Conservation (phyloP, 2,888 invertebrate genomes). For the Heliconius aoede region DNA sequence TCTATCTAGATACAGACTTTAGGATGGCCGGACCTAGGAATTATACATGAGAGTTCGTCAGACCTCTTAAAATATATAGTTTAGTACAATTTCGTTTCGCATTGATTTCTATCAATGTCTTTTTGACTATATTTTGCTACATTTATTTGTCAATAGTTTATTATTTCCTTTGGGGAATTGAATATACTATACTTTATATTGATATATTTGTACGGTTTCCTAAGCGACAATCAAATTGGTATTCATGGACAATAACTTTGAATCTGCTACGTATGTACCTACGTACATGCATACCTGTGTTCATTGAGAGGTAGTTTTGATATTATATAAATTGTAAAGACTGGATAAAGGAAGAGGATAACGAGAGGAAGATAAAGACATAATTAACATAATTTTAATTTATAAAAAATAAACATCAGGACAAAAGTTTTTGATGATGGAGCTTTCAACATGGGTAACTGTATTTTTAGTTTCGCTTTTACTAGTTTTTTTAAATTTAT, state of each 20-base stretch:
- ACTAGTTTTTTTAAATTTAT: too few species aligned
- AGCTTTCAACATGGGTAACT: too few species aligned
- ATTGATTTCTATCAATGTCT: neutral
- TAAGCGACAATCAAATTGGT: neutral
- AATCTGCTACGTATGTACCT: neutral
- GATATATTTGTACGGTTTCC: neutral
- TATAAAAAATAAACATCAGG: too few species aligned
- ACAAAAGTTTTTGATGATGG: too few species aligned
- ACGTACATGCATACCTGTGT: too few species aligned
- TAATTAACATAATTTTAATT: too few species aligned
- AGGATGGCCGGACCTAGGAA: slow-evolving; percentile 30
- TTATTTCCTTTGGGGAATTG: neutral
- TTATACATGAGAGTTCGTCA: slow-evolving; percentile 35
- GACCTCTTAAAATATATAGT: slow-evolving; percentile 13
- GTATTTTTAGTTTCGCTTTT: too few species aligned
- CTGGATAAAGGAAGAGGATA: too few species aligned
- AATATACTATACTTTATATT: neutral
- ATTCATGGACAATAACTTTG: slow-evolving; percentile 1
- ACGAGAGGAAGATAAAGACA: too few species aligned
- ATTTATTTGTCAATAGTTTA: neutral
- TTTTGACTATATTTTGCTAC: neutral
- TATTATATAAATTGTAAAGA: too few species aligned
- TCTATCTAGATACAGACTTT: slow-evolving; percentile 16
- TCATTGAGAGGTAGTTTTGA: too few species aligned
- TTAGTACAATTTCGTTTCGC: slow-evolving; percentile 1